Conservation (phyloP, 2,888 invertebrate species). For the Eupsilia transversa region DNA sequence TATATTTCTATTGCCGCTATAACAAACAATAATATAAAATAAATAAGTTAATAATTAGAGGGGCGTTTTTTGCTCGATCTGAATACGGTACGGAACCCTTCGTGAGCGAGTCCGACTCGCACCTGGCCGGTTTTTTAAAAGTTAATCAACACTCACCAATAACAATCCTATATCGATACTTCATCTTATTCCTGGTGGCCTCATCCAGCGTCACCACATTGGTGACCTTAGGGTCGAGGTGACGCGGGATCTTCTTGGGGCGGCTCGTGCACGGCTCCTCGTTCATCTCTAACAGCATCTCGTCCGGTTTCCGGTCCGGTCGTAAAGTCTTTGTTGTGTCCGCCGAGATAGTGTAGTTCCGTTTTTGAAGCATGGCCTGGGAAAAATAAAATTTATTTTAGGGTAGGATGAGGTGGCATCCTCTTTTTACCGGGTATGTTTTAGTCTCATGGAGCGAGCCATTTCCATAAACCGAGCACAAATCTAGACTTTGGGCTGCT, state of each 20-base stretch:
- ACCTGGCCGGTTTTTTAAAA: no score
- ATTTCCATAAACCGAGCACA: not conserved
- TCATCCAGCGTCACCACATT: constrained; percentile 87
- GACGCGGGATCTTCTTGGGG: constrained; percentile 80
- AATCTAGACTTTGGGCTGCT: not conserved
- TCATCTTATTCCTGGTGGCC: constrained; percentile 89
- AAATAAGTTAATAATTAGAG: no score
- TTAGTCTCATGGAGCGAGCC: not conserved
- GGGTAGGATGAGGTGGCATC: not conserved
- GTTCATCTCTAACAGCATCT: constrained; percentile 40
- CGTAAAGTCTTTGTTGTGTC: constrained; percentile 81
- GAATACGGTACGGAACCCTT: no score
- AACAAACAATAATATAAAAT: no score
- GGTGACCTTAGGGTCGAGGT: constrained; percentile 82
- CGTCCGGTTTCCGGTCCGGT: constrained; percentile 69
- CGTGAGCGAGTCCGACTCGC: no score
- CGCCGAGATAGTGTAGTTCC: constrained; percentile 84
- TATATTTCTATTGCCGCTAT: no score
- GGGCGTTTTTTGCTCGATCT: no score
- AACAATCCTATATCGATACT: constrained; percentile 88
- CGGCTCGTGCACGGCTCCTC: constrained; percentile 62
- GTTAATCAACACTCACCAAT: constrained; percentile 78
- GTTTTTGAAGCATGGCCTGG: constrained; percentile 84
- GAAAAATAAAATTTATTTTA: not conserved
- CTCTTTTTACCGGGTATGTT: not conserved